Conservation (phyloP, 2,888 invertebrate genomes). For the Theristus sp. region DNA sequence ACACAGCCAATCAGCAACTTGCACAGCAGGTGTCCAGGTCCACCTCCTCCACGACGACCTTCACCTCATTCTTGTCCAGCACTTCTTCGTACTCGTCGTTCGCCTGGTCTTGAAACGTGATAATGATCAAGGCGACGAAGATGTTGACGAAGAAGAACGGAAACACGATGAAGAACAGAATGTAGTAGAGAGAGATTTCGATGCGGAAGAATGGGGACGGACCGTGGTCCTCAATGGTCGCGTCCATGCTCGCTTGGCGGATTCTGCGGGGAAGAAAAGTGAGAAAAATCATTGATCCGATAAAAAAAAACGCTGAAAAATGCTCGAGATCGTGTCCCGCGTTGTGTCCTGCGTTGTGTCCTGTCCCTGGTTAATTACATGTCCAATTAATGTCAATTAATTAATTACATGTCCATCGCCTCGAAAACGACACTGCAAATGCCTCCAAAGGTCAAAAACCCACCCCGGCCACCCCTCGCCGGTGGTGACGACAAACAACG, state of each 20-base stretch:
- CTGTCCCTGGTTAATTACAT: too few relatives aligned
- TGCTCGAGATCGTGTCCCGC: too few relatives aligned
- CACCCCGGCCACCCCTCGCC: conserved; percentile 22
- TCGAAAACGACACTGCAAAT: too few relatives aligned
- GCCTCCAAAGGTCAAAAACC: too few relatives aligned
- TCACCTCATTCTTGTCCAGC: conserved; percentile 99
- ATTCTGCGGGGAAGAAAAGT: conserved; percentile 50
- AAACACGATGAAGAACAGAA: conserved; percentile 99
- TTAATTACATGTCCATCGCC: too few relatives aligned
- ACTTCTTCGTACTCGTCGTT: conserved; percentile 98
- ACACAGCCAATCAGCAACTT: too few relatives aligned
- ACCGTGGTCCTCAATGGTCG: conserved; percentile 84
- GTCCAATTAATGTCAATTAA: too few relatives aligned
- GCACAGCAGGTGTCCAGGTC: too few relatives aligned
- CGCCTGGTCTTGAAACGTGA: conserved; percentile 99
- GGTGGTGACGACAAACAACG: conserved; percentile 42
- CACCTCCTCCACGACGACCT: too few relatives aligned
- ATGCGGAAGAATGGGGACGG: conserved; percentile 95
- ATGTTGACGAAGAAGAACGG: conserved; percentile 99
- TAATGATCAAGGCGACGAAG: conserved; percentile 99
- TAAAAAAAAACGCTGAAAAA: too few relatives aligned
- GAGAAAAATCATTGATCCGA: too few relatives aligned
- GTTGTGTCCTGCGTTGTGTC: too few relatives aligned
- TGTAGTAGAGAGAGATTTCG: conserved; percentile 99
- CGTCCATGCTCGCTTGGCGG: conserved; percentile 93